Base-by-base conservation (phyloP, 2,888 invertebrate species). In the Meandrusa payeni region DNA sequence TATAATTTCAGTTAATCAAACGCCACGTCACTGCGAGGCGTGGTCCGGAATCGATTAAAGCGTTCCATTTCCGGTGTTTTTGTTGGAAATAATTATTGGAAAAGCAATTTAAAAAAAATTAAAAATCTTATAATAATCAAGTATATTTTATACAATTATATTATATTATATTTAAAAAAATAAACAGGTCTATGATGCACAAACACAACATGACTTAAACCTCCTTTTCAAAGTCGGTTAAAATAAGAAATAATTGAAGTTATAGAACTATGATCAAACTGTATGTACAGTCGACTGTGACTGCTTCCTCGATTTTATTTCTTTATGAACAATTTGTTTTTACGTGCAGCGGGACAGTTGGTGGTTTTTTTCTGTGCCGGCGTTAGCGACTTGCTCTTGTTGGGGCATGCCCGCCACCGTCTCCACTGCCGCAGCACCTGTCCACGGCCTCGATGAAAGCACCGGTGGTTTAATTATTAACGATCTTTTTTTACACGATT, bases 1-100 rank as follows among this genome's bases (percentile, higher is more conserved):
- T 82, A 85, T 85, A 83, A 82, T 83, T 85, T 83, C 72, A 69
- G 76, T 59, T 81, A 83, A 80, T 83, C 77, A 74, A 82, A 77
- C 65, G 76, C 78, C 65, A 74, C 79, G 85, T 83, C 83, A 85
- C 70, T 61, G 58, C 67, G 71, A 79, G 77, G 76, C 70, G 75
- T 71, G 76, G 76, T 74, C 72, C 70, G 65, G 75, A 85, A 85
- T 83, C 80, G 82, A 86, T 86, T 85, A 80, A 69, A 79, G 71
- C 80, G 71, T 82, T 78, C 73, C 69, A 79, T 77, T 83, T 83
- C 83, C 82, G 79, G 70, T 75, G 76, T 85, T 85, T 85, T 85
- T 82, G 67, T 76, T 65, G 20, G 63, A 66, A 76, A 80, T 80
- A 76, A 79, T 79, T 79, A 77, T 80, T 75, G 69, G 74, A 82